Evolutionary conservation across 2,797 vertebrate genomes (phyloP), one percentile per base, ranked within the genome.

Genomic region (Catamblyrhynchus diadema): DNA sequence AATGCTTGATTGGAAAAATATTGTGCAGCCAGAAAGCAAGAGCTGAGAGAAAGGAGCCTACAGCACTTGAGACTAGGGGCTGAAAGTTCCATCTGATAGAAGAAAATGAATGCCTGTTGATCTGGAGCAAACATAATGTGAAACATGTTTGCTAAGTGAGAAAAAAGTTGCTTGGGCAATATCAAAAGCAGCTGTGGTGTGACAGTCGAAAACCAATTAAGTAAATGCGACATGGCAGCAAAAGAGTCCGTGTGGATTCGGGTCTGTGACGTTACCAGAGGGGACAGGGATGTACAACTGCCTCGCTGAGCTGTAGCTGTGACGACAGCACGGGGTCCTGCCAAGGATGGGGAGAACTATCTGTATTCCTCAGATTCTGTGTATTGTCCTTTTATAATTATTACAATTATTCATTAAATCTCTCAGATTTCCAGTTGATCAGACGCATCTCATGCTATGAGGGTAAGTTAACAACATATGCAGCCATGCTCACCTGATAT

Each of bases 121-220:
- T 95, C 87, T 66, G 77, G 47, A 82, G 87, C 85, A 95, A 94
- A 81, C 56, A 62, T 95, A 96, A 96, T 91, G 67, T 2, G 2
- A 94, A 96, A 93, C 95, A 96, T 62, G 85, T 84, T 94, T 81
- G 90, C 91, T 67, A 85, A 96, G 85, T 94, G 93, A 94, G 93
- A 94, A 95, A 66, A 94, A 88, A 84, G 91, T 75, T 86, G 87
- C 81, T 86, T 88, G 81, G 70, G 82, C 73, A 91, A 95, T 90
- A 95, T 94, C 70, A 90, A 94, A 95, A 96, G 66, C 95, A 96
- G 94, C 89, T 90, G 94, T 90, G 62, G 62, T 72, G 41, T 35
- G 77, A 93, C 94, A 93, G 66, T 67, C 37, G 8, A 93, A 86
- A 95, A 37, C 8, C 85, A 94, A 90, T 96, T 93, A 88, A 81